Conservation (phyloP, 2,797 vertebrate species). For the Macropodus opercularis region DNA sequence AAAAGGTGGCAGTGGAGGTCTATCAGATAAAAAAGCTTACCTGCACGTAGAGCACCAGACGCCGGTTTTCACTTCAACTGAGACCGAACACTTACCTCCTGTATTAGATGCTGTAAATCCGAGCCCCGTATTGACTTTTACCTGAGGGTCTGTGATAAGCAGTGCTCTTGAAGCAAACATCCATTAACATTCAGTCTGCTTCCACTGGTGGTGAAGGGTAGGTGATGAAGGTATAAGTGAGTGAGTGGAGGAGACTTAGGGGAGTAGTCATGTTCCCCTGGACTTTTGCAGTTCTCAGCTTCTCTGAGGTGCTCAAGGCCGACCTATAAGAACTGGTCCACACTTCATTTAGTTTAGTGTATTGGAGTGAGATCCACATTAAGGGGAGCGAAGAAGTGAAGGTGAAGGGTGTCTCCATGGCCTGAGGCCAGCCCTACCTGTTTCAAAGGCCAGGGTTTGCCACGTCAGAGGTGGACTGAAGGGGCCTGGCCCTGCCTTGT, state of each 20-base stretch:
- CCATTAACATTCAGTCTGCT: slow-evolving; percentile 75
- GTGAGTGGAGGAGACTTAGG: slow-evolving; percentile 71
- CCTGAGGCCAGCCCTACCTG: slow-evolving; percentile 87
- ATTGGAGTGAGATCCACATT: slow-evolving; percentile 61
- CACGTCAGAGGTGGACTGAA: slow-evolving; percentile 91
- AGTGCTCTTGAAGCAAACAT: slow-evolving; percentile 77
- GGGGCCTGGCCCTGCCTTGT: slow-evolving; percentile 90
- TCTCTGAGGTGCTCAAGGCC: slow-evolving; percentile 47
- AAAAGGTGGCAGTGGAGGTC: slow-evolving; percentile 70
- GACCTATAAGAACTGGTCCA: slow-evolving; percentile 70
- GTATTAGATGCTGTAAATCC: slow-evolving; percentile 44
- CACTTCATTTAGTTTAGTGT: slow-evolving; percentile 62
- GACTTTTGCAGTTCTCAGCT: slow-evolving; percentile 58
- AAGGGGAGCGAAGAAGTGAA: slow-evolving; percentile 58
- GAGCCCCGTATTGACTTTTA: slow-evolving; percentile 70
- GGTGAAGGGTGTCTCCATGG: slow-evolving; percentile 48
- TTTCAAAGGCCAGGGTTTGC: slow-evolving; percentile 91
- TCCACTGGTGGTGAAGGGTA: slow-evolving; percentile 76
- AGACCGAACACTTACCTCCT: slow-evolving; percentile 78
- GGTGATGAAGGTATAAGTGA: slow-evolving; percentile 79
- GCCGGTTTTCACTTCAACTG: slow-evolving; percentile 40
- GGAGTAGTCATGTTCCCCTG: slow-evolving; percentile 53
- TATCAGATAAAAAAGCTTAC: slow-evolving; percentile 70
- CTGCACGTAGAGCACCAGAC: slow-evolving; percentile 56
- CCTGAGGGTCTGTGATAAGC: slow-evolving; percentile 78